Percentiles rank a stretch among this genome's conserved stretches.
Conservation (phyloP, 2,888 invertebrate species). For the Cinara cedri region DNA sequence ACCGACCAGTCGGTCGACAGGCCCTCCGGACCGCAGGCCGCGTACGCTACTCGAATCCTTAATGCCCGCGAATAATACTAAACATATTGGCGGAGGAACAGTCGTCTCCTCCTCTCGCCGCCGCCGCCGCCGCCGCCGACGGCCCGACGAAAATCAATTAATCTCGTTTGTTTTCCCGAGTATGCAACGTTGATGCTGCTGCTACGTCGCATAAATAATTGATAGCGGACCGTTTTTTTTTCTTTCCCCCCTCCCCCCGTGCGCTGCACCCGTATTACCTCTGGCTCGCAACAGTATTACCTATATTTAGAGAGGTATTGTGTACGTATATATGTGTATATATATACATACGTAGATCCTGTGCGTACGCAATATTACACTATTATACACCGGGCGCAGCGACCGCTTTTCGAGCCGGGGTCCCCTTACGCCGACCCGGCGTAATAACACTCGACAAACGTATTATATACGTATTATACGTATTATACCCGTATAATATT, state of each 20-base stretch:
- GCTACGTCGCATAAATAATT: slow-evolving; percentile 47
- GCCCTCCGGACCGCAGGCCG: neutral
- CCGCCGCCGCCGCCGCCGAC: too few species aligned
- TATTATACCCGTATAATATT: too few species aligned
- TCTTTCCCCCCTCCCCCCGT: neutral
- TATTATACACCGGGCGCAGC: neutral
- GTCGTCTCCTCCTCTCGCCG: neutral
- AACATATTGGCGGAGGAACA: slow-evolving; percentile 31
- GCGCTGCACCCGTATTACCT: neutral
- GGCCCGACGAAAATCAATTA: slow-evolving; percentile 48
- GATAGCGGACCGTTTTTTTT: slow-evolving; percentile 40
- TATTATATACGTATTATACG: slow-evolving; percentile 1
- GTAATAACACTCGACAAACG: slow-evolving; percentile 15
- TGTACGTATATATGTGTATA: slow-evolving; percentile 1
- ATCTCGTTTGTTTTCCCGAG: slow-evolving; percentile 50
- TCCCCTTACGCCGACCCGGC: slow-evolving; percentile 18
- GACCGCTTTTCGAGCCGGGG: slow-evolving; percentile 19
- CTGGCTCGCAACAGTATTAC: neutral
- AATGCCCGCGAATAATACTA: slow-evolving; percentile 12
- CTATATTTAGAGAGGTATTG: neutral
- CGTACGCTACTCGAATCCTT: slow-evolving; percentile 43
- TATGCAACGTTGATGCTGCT: neutral
- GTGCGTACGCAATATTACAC: too few species aligned
- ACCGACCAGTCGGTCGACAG: slow-evolving; percentile 29
- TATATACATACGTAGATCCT: too few species aligned